Evolutionary conservation across 2,888 invertebrate species (phyloP).

Genomic region (Lymantria dispar): DNA sequence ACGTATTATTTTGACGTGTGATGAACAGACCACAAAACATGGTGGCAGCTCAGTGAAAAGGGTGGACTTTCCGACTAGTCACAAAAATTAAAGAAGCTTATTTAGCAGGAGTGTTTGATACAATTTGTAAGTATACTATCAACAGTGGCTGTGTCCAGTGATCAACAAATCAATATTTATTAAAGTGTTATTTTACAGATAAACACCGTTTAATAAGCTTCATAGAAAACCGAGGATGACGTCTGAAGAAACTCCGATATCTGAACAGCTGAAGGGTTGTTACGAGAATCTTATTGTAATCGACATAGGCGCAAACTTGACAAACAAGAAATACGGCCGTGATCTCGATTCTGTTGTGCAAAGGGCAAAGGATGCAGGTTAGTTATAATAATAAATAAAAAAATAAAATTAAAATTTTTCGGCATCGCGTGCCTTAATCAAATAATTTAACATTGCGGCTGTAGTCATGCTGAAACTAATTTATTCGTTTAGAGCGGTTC

Average conservation of each 20-base stretch:
- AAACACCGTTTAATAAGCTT: slow-evolving; percentile 80
- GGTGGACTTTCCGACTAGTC: slow-evolving; percentile 69
- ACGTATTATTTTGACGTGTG: slow-evolving; percentile 10
- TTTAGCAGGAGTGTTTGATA: slow-evolving; percentile 80
- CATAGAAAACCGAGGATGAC: slow-evolving; percentile 72
- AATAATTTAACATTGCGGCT: slow-evolving; percentile 33
- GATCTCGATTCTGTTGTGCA: slow-evolving; percentile 96
- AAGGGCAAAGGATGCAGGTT: slow-evolving; percentile 96
- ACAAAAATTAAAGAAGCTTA: slow-evolving; percentile 72
- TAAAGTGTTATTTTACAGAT: slow-evolving; percentile 47
- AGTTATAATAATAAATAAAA: slow-evolving; percentile 26
- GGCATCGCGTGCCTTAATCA: slow-evolving; percentile 38
- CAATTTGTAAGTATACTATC: slow-evolving; percentile 66
- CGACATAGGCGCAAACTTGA: slow-evolving; percentile 96
- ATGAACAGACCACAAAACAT: slow-evolving; percentile 55
- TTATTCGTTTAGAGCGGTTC: slow-evolving; percentile 44
- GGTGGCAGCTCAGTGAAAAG: slow-evolving; percentile 76
- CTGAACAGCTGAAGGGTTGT: slow-evolving; percentile 87
- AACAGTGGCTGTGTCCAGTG: slow-evolving; percentile 2
- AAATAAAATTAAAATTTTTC: slow-evolving; percentile 7
- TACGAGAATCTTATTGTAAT: slow-evolving; percentile 96
- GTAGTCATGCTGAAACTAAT: slow-evolving; percentile 37
- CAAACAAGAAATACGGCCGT: slow-evolving; percentile 95
- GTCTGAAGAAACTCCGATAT: slow-evolving; percentile 77
- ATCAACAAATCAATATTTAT: slow-evolving; percentile 15